Conservation (phyloP, 2,113 vertebrate genomes). For the Oophaga pumilio region DNA sequence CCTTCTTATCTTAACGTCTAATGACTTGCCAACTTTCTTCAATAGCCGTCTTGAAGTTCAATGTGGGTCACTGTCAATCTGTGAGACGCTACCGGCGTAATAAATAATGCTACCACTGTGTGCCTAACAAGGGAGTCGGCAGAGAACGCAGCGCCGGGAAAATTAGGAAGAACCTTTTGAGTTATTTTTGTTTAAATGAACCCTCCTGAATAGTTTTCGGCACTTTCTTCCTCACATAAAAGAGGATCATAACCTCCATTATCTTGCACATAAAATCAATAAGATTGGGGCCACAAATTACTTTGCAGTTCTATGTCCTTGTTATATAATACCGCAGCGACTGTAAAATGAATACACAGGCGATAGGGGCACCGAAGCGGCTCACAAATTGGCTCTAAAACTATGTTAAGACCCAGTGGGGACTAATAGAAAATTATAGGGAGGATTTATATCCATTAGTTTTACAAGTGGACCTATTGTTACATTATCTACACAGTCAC, state of each 20-base stretch:
- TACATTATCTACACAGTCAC: not conserved
- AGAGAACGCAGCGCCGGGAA: not conserved
- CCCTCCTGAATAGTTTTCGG: not conserved
- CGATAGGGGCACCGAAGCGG: not conserved
- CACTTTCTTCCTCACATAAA: not conserved
- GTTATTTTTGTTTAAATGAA: not conserved
- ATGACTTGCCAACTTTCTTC: conserved; percentile 15
- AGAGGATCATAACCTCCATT: not conserved
- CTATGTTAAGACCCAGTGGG: not conserved
- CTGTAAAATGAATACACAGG: not conserved
- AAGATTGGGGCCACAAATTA: not conserved
- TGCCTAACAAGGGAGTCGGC: not conserved
- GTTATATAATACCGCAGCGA: not conserved
- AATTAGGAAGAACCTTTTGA: not conserved
- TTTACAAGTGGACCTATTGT: not conserved
- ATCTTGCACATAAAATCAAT: not conserved
- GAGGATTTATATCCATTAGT: not conserved
- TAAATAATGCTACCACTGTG: not conserved
- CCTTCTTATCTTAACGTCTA: conserved; percentile 7
- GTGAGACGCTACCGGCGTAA: not conserved
- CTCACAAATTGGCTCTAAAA: conserved; percentile 5
- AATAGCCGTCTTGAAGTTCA: conserved; percentile 4
- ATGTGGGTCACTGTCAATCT: conserved; percentile 23
- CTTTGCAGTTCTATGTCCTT: not conserved
- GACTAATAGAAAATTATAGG: not conserved